These are phyloP conservation scores for Gasteruption jaculator DNA, from an alignment of 2,888 invertebrate species.

Conservation along the genomic window DNA sequence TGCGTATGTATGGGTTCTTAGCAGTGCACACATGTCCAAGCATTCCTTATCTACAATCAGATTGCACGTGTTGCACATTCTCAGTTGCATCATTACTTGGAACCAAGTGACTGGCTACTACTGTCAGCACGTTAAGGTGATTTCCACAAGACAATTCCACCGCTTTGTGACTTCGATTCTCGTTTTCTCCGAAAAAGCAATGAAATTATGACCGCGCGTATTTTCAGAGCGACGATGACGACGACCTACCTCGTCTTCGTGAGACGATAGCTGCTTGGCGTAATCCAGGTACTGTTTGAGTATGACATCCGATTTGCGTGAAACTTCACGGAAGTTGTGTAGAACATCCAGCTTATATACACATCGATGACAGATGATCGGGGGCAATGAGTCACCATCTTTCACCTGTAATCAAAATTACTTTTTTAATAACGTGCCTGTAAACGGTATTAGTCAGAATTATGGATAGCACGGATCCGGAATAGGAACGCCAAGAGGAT, in stretches of 20 bases:
- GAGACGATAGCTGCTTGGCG: constrained; percentile 60
- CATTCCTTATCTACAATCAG: constrained; percentile 43
- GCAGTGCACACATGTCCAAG: constrained; percentile 21
- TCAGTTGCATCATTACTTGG: constrained; percentile 45
- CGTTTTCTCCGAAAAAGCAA: neutral
- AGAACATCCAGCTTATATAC: constrained; percentile 71
- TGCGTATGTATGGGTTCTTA: constrained; percentile 13
- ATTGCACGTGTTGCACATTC: constrained; percentile 43
- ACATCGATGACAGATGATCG: constrained; percentile 74
- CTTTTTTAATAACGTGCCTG: no score
- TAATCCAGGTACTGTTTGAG: constrained; percentile 72
- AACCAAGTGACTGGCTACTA: constrained; percentile 37
- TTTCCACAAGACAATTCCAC: constrained; percentile 18
- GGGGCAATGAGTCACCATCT: constrained; percentile 71
- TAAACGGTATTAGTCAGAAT: neutral
- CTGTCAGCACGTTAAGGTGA: constrained; percentile 35
- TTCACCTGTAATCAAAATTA: constrained; percentile 58
- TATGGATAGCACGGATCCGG: no score
- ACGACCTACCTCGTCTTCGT: constrained; percentile 61
- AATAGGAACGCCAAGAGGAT: no score
- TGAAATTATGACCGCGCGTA: neutral
- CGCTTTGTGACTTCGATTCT: constrained; percentile 2
- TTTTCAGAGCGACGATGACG: neutral
- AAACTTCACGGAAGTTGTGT: constrained; percentile 71
- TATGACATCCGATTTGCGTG: constrained; percentile 71